Base-by-base conservation (phyloP, 2,113 vertebrate genomes). In the Pteropus alecto region DNA sequence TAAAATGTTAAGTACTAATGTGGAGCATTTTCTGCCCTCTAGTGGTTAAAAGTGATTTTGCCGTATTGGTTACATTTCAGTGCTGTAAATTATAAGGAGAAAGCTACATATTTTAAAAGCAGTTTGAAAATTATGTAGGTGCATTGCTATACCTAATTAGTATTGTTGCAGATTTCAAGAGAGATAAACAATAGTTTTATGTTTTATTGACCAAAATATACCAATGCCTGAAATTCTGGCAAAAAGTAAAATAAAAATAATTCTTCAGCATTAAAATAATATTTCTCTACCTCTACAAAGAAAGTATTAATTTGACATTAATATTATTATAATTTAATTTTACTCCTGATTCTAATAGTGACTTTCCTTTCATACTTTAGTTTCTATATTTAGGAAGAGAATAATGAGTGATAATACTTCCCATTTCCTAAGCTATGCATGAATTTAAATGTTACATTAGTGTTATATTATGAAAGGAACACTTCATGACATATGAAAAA, bases 11-110 rank as follows among this genome's bases (percentile, higher is more conserved):
- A 18, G 26, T 92, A 79, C 4, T 7, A 41, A 48, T 26, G 33
- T 58, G 58, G n/a, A 73, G 0, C 60, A 56, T 79, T 93, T 94
- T 97, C 90, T 98, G 98, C 98, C 98, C 98, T 98, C 98, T 96
- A 6, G 98, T 98, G 98, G 98, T 85, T 93, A 96, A 48, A 82
- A 26, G 24, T 60, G 71, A 67, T 87, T 96, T 96, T 97, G 94
- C 97, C 98, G 2, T 51, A 41, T 92, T 4, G 30, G 16, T 94
- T 93, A 78, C 26, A 73, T n/a, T 83, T 92, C 5, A 46, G 16
- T 11, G 60, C 76, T 96, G 94, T 63, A 79, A 51, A 74, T 94
- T 86, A 90, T 51, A 65, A 84, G 38, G 61, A 41, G 83, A 90
- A 87, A 83, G 48, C 65, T 65, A 73, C 30, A 24, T 93, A 76